phyloP scores from a whole-genome alignment of 2,888 invertebrate genomes.

The Caenorhabditis panamensis region DNA sequence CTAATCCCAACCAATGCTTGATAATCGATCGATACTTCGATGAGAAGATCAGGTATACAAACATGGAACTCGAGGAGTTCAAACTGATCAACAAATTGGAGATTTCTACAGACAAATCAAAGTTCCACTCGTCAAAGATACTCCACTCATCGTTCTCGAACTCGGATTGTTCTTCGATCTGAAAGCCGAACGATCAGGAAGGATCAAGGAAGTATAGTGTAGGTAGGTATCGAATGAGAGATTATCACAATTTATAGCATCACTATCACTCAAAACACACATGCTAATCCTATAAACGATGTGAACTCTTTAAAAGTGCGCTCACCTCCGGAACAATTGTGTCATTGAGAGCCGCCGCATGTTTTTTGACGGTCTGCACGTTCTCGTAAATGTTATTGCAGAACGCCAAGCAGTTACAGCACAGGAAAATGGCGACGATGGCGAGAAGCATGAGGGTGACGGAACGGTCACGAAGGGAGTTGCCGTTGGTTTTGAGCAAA shows the following conservation, averaged over 20 bases:
- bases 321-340: conserved; percentile 43
- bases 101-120: conserved; percentile 75
- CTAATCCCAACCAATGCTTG: conserved; percentile 78
- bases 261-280: no score
- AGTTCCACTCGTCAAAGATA: conserved; percentile 52
- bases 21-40: conserved; percentile 79
- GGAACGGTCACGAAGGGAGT: conserved; percentile 74
- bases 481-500: conserved; percentile 68
- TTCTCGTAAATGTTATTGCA: conserved; percentile 80
- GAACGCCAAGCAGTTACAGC: conserved; percentile 80
- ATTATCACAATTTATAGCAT: no score
- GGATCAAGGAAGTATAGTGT: neutral
- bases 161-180: conserved; percentile 39
- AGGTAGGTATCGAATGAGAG: no score
- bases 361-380: conserved; percentile 61
- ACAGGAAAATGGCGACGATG: conserved; percentile 80
- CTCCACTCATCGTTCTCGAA: conserved; percentile 19
- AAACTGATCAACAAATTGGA: conserved; percentile 79
- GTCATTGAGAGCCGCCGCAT: conserved; percentile 24
- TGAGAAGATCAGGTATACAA: conserved; percentile 79
- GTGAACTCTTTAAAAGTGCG: conserved; percentile 8
- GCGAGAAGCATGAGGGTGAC: conserved; percentile 80
- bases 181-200: conserved; percentile 9
- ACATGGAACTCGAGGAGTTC: conserved; percentile 79
- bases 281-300: conserved; percentile 9